Evolutionary conservation across 2,113 vertebrate species (phyloP), one percentile per base, ranked within the genome.

Genomic region (Passer montanus): DNA sequence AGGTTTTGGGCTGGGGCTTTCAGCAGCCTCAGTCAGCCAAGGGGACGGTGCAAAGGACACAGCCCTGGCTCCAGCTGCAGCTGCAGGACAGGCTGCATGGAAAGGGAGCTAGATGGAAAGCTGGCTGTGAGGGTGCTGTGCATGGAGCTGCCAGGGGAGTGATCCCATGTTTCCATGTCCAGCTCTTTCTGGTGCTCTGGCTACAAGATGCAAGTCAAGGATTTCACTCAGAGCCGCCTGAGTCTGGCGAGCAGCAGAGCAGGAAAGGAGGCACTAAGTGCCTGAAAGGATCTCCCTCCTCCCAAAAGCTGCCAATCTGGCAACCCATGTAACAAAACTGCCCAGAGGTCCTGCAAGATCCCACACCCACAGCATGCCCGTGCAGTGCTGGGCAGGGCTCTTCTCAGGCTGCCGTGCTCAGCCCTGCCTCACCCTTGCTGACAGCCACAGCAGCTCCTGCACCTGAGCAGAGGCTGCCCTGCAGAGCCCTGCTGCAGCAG

Each of bases 281-380:
- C 6, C 50, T 52, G 55, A n/a, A 67, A 59, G 24, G 23, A 78
- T 63, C 10, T 77, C 46, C 74, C 46, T 37, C 72, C 43, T 75
- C 67, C 20, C 33, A 67, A 33, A 72, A 24, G n/a, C 27, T 30
- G n/a, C 55, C 47, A 58, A 35, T 17, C 24, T 44, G 47, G 28
- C 72, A 79, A 44, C 39, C 39, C 50, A 10, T 7, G 7, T 9
- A 62, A 47, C 37, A 73, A 47, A 70, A 63, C n/a, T 52, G 53
- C 67, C 53, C 75, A 33, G 24, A 15, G 2, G 6, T n/a, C 30
- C 70, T 55, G 49, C 60, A 59, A 43, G 80, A 26, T 49, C 39
- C 46, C 41, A 17, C 2, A 0, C 28, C n/a, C 50, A 11, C 63
- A 47, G 60, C 6, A 0, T 1, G 15, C 2, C 35, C 5, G 1